Evolutionary conservation across 53 echinoderm and acorn worm genomes (phyloP), one percentile per base, ranked within the genome.

Genomic region (Apostichopus leukothele): DNA sequence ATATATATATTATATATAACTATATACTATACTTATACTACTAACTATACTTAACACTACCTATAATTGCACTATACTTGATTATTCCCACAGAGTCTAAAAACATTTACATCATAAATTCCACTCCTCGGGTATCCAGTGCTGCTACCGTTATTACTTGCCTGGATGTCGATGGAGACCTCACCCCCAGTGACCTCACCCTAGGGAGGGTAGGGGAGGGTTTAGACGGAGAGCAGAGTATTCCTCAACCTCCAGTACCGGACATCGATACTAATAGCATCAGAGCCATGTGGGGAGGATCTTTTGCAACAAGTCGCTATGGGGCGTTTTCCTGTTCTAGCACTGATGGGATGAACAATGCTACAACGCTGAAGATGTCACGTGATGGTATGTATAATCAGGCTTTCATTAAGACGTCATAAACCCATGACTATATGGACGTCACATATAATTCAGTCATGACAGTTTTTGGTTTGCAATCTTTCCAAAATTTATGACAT

Each of bases 291-390:
- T 96, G 96, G 96, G 90, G 85, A 52, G 23, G 83, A 25, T 79
- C 79, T 13, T 84, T 83, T 27, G 89, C 78, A 0, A 90, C 88
- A 11, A 74, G 78, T 7, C 89, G 96, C 9, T 90, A 90, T 18
- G 96, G 96, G 6, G 94, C 91, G 7, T 96, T 94, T 73, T 89
- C 83, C 60, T 95, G 95, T 86, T 57, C 83, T 13, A 92, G 91
- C 16, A 22, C 78, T 3, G 71, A 90, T 51, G 50, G n/a, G 27
- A 53, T 60, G 25, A 39, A 90, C 18, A 89, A 84, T 20, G 92
- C 90, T 4, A 84, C 91, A 7, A 93, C 96, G 7, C 55, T 94
- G 53, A 96, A 96, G 86, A 88, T 91, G 57, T 92, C 90, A 26
- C 74, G 93, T 61, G 89, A 93, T 83, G 96, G 96, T 94, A 90